These are phyloP conservation scores for Hyalella azteca DNA, from an alignment of 2,888 invertebrate genomes.

Conservation along the genomic window DNA sequence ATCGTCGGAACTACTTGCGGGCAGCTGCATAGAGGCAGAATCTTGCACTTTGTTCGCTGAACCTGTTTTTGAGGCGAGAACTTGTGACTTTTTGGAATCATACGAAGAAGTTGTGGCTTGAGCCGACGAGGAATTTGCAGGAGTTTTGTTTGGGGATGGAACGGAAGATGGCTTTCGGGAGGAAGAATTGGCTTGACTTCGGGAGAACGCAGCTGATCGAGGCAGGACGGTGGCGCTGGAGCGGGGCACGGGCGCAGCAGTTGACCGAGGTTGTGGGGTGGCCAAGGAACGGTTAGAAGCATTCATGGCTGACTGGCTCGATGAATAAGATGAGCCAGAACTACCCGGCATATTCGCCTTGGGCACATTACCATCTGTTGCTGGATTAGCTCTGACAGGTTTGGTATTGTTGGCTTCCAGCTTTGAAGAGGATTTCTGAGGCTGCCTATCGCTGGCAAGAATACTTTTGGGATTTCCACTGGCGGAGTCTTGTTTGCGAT, in stretches of 20 bases:
- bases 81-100: neutral
- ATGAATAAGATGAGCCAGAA: neutral
- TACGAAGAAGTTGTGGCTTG: neutral
- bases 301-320: neutral
- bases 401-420: too few species aligned
- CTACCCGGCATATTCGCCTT: neutral
- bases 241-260: constrained; percentile 4
- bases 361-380: too few species aligned
- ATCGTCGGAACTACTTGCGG: constrained; percentile 31
- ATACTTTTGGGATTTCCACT: too few species aligned
- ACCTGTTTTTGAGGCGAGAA: neutral
- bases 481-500: too few species aligned
- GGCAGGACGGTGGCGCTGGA: constrained; percentile 23
- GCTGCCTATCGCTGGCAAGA: neutral
- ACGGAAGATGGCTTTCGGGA: neutral
- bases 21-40: too few species aligned
- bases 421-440: neutral
- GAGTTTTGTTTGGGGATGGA: neutral
- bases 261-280: constrained; percentile 18
- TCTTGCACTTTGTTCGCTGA: neutral
- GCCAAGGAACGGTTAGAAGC: neutral
- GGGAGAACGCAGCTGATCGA: neutral
- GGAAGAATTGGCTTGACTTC: neutral
- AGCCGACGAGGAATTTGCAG: neutral
- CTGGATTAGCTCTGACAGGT: too few species aligned